These are phyloP conservation scores for Tangara arthus DNA, from an alignment of 2,797 vertebrate genomes.

Conservation along the genomic window DNA sequence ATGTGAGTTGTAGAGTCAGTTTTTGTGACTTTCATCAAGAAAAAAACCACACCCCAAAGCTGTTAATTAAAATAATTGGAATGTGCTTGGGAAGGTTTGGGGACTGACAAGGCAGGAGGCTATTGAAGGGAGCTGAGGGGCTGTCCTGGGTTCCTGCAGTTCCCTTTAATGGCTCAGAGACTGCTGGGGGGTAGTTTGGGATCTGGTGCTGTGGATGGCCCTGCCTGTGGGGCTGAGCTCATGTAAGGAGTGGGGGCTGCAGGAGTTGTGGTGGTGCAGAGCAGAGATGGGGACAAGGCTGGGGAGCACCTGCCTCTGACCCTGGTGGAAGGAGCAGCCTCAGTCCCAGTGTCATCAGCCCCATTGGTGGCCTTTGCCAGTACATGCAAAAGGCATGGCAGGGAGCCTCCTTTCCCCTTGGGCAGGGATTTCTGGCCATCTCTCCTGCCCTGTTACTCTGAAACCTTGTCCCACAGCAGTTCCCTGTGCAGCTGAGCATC, in stretches of 20 bases:
- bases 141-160: neutral
- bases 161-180: neutral
- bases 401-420: neutral
- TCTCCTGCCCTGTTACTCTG: neutral
- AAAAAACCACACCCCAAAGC: accelerated
- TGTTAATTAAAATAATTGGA: neutral
- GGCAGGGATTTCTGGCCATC: neutral
- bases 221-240: neutral
- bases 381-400: neutral
- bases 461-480: neutral
- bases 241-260: neutral
- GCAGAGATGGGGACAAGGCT: neutral
- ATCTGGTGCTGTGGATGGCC: neutral
- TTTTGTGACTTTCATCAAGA: neutral
- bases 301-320: neutral
- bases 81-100: neutral
- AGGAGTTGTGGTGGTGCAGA: neutral
- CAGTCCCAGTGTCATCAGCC: neutral
- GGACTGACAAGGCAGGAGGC: neutral
- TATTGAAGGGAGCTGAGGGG: neutral
- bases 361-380: accelerated
- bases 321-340: accelerated
- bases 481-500: neutral
- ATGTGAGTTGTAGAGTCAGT: neutral
- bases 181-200: neutral